Percentiles rank a stretch among this genome's conserved stretches.
Evolutionary conservation across 2,113 vertebrate genomes (phyloP).

Genomic region (Orycteropus afer): DNA sequence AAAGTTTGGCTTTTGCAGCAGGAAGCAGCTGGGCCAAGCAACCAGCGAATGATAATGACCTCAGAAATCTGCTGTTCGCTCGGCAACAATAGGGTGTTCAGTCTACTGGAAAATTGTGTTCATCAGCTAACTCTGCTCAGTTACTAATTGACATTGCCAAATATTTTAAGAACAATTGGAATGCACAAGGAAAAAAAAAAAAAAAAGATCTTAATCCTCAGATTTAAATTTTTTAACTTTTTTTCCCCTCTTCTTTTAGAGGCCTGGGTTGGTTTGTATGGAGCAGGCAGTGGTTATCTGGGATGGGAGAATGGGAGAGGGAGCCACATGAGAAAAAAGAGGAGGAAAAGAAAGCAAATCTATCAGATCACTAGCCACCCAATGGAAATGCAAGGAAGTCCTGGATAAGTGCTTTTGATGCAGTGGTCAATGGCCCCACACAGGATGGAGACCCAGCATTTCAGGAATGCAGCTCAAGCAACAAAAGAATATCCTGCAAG

Average conservation of each 20-base stretch:
- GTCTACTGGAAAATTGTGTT: constrained; percentile 99
- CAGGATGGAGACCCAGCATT: constrained; percentile 83
- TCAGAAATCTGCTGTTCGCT: constrained; percentile 99
- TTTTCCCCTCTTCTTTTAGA: constrained; percentile 66
- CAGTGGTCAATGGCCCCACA: constrained; percentile 90
- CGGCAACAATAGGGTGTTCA: constrained; percentile 99
- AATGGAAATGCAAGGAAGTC: constrained; percentile 86
- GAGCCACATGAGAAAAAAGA: constrained; percentile 61
- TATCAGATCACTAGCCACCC: constrained; percentile 91
- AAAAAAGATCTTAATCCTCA: constrained; percentile 97
- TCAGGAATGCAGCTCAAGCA: constrained; percentile 78
- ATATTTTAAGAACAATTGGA: constrained; percentile 99
- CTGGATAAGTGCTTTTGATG: constrained; percentile 91
- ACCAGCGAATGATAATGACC: constrained; percentile 99
- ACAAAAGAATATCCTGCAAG: constrained; percentile 71
- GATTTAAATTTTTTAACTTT: constrained; percentile 90
- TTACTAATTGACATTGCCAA: constrained; percentile 99
- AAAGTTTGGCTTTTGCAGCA: constrained; percentile 98
- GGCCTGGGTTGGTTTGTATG: constrained; percentile 82
- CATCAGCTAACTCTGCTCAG: constrained; percentile 99
- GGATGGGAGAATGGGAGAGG: constrained; percentile 58
- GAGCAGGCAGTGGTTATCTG: constrained; percentile 88
- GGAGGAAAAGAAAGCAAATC: constrained; percentile 81
- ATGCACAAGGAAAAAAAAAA: constrained; percentile 93
- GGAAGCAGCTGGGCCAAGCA: constrained; percentile 99